Evolutionary conservation across 2,797 vertebrate genomes (phyloP).

Genomic region (Acanthornis magna): DNA sequence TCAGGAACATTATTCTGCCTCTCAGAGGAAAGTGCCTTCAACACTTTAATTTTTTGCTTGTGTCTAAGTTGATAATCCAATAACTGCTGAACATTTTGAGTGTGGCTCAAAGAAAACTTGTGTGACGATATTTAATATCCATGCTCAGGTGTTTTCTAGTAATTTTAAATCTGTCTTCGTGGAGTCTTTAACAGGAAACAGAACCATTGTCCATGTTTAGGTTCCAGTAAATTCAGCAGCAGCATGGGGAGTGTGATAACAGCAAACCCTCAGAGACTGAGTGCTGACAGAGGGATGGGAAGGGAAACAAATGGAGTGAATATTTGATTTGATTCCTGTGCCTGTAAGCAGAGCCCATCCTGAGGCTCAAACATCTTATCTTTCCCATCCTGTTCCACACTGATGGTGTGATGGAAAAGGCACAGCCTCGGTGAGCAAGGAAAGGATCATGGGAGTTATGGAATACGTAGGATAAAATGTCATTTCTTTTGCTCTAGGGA

Average conservation of each 20-base stretch:
- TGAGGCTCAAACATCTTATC: neutral
- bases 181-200: neutral
- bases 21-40: neutral
- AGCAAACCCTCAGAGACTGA: neutral
- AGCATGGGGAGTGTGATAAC: neutral
- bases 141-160: neutral
- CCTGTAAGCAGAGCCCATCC: neutral
- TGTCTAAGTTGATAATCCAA: neutral
- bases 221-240: neutral
- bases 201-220: neutral
- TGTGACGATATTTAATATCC: neutral
- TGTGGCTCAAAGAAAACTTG: fast-evolving
- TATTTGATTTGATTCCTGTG: neutral
- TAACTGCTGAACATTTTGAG: neutral
- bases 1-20: neutral
- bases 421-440: neutral
- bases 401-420: neutral
- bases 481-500: neutral
- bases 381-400: neutral
- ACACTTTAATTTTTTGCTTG: neutral
- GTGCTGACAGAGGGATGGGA: neutral
- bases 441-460: neutral
- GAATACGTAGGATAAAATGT: neutral
- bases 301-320: neutral
- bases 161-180: neutral